Evolutionary conservation across 2,888 invertebrate genomes (phyloP), one percentile per base, ranked within the genome.

Genomic region (Agapetus fuscipes): DNA sequence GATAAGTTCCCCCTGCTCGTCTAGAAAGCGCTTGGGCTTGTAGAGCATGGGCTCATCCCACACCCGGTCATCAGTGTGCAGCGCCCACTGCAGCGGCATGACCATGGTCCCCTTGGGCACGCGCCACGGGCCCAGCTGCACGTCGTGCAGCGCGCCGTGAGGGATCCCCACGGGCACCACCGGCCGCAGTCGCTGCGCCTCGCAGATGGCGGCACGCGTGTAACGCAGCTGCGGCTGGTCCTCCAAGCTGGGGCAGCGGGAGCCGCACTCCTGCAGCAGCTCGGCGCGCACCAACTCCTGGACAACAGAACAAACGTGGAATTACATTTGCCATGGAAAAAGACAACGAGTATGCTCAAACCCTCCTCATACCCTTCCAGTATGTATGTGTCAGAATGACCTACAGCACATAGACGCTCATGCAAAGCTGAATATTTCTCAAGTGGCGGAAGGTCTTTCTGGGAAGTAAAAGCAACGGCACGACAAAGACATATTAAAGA

Each of bases 121-220:
- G 37, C 54, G 62, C 54, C 74, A 85, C n/a, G 75, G 72, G 5
- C 65, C 72, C 24, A 83, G 55, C 43, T 58, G 61, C 0, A 73
- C 69, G 29, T 76, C 74, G 74, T 79, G 48, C 11, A 53, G 4
- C 3, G 3, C 16, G 12, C 88, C 87, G 56, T 90, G 90, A 5
- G 91, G 89, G 49, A 90, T 81, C 3, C 91, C 90, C 17, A 86
- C 63, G 0, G 90, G 89, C 1, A 86, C 81, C 3, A 86, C 83
- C 1, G 83, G 78, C 16, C 87, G 69, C 27, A 88, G 75, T 34
- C 91, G 71, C 56, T 87, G 86, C 0, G 77, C 73, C 64, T 91
- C 91, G 39, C 78, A 74, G 24, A 91, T 70, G 10, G 83, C 75
- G 10, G 91, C 89, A 62, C 82, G 78, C 5, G 79, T 60, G 47